phyloP scores from a whole-genome alignment of 2,113 vertebrate genomes.

The Poeciliopsis turrubarensis region DNA sequence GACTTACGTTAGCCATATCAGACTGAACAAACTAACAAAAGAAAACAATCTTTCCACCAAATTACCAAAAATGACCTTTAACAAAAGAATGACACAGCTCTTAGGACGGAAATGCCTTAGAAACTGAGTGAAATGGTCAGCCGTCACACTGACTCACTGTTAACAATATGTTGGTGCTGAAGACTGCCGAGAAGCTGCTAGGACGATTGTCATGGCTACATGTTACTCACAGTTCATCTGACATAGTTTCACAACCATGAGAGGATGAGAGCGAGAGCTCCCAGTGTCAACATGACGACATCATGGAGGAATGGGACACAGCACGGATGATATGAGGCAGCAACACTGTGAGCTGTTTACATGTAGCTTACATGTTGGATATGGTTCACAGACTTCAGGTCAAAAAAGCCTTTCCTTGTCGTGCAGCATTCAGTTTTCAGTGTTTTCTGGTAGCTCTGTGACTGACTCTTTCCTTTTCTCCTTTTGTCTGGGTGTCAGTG shows the following conservation, averaged over 20 bases:
- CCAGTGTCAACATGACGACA: slow-evolving; percentile 45
- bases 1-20: too few species aligned
- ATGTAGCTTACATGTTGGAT: slow-evolving; percentile 3
- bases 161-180: slow-evolving; percentile 34
- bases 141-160: slow-evolving; percentile 15
- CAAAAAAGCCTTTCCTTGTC: slow-evolving; percentile 21
- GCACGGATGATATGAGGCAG: slow-evolving; percentile 19
- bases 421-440: slow-evolving; percentile 32
- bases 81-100: neutral
- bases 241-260: slow-evolving; percentile 49
- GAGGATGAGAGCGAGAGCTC: slow-evolving; percentile 17
- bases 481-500: slow-evolving; percentile 2
- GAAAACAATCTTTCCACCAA: neutral
- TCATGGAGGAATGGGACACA: slow-evolving; percentile 49
- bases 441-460: slow-evolving; percentile 34
- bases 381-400: too few species aligned
- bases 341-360: slow-evolving; percentile 1
- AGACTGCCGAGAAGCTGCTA: slow-evolving; percentile 27
- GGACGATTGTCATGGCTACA: slow-evolving; percentile 22
- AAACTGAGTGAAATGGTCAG: slow-evolving; percentile 13
- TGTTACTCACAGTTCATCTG: slow-evolving; percentile 43
- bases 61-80: neutral
- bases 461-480: slow-evolving; percentile 30
- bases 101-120: neutral
- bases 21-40: too few species aligned